These are phyloP conservation scores for Episyrphus balteatus DNA, from an alignment of 1,140 invertebrate species.

Conservation along the genomic window DNA sequence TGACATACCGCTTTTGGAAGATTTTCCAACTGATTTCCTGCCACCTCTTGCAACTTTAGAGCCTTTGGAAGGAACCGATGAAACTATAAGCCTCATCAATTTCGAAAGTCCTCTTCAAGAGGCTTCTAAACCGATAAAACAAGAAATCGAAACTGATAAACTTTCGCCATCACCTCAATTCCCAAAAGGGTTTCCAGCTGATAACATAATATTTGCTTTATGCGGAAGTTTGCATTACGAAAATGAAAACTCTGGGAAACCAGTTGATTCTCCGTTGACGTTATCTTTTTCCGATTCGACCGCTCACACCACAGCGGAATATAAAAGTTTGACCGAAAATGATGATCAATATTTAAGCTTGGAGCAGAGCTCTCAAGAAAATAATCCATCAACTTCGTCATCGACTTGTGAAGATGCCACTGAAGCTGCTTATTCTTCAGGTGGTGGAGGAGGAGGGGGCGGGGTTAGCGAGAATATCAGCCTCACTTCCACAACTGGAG, in stretches of 20 bases:
- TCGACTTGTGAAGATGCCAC: conserved; percentile 14
- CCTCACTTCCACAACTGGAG: not conserved
- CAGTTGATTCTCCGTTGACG: not conserved
- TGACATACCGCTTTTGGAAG: conserved; percentile 18
- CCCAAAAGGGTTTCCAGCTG: conserved; percentile 21
- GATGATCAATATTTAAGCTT: conserved; percentile 10
- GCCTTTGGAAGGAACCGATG: conserved; percentile 14
- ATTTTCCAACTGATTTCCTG: conserved; percentile 4
- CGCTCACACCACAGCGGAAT: conserved; percentile 1
- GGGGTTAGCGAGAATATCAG: not conserved
- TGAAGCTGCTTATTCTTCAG: conserved; percentile 25
- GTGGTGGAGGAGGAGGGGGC: conserved; percentile 25
- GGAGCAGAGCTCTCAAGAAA: conserved; percentile 8
- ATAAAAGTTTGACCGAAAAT: conserved; percentile 8
- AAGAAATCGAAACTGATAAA: conserved; percentile 4
- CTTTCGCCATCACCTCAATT: conserved; percentile 15
- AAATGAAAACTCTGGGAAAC: conserved; percentile 13
- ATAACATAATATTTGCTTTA: conserved; percentile 29
- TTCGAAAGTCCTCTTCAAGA: conserved; percentile 32
- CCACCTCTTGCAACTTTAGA: conserved; percentile 26
- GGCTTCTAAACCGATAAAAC: conserved; percentile 7
- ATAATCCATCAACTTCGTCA: conserved; percentile 1
- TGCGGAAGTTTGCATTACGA: conserved; percentile 33
- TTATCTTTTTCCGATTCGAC: not conserved
- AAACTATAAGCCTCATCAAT: conserved; percentile 23